phyloP scores from a whole-genome alignment of 1,140 invertebrate genomes.

The Oreohelix idahoensis region DNA sequence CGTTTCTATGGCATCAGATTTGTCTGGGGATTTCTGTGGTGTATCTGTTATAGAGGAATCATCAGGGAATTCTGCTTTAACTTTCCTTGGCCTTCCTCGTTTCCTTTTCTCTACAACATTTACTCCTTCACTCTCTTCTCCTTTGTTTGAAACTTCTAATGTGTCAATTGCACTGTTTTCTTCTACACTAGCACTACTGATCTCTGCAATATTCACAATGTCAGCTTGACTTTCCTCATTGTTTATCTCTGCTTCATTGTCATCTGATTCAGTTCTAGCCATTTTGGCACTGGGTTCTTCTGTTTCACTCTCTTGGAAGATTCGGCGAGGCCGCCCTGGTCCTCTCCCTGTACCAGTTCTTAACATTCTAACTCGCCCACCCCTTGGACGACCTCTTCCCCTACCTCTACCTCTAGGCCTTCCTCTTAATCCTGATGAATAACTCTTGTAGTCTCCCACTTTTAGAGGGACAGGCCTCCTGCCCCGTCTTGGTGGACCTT shows the following conservation, averaged over 20 bases:
- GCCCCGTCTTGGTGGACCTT: conserved; percentile 37
- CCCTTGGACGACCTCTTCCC: conserved; percentile 34
- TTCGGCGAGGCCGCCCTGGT: conserved; percentile 38
- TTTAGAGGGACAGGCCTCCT: conserved; percentile 24
- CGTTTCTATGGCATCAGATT: conserved; percentile 1
- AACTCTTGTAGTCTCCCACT: background rate
- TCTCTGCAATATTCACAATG: background rate
- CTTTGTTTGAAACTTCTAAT: background rate
- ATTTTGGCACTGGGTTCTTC: conserved; percentile 12
- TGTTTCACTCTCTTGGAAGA: conserved; percentile 6
- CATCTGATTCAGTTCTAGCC: background rate
- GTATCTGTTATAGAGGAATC: conserved; percentile 16
- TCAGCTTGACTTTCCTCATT: background rate
- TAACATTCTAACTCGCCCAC: conserved; percentile 21
- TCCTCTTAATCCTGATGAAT: conserved; percentile 35
- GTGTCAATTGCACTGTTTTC: background rate
- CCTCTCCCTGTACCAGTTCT: conserved; percentile 25
- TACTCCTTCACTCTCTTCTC: conserved; percentile 1
- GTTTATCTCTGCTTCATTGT: conserved; percentile 15
- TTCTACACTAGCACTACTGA: background rate
- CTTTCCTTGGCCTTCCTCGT: conserved; percentile 42
- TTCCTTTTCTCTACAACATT: conserved; percentile 22
- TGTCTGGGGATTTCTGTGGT: conserved; percentile 5
- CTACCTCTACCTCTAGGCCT: conserved; percentile 41
- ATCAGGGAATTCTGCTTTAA: conserved; percentile 9